Evolutionary conservation across 1,140 invertebrate species (phyloP).

Genomic region (Phenacoccus solenopsis): DNA sequence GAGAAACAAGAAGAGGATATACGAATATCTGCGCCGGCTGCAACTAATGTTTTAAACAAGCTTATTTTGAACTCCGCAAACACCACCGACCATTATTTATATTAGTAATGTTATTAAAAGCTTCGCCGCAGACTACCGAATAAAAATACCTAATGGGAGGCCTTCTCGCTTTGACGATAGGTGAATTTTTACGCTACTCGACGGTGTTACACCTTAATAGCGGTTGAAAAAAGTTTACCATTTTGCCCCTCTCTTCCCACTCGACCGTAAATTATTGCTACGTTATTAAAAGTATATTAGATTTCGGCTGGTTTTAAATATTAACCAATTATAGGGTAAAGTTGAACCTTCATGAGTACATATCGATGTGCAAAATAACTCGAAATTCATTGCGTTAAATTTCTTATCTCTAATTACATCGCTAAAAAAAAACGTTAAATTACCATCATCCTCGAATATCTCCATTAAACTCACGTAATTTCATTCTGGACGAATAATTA

Average conservation of each 20-base stretch:
- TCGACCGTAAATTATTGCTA: background rate
- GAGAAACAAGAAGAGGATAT: background rate
- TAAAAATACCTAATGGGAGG: background rate
- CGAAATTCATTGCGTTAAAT: too few species aligned
- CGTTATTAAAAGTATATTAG: background rate
- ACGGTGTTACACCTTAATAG: background rate
- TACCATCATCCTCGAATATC: too few species aligned
- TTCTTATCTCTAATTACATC: too few species aligned
- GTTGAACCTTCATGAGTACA: too few species aligned
- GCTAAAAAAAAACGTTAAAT: too few species aligned
- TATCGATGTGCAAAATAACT: too few species aligned
- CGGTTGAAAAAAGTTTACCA: background rate
- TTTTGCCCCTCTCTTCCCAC: background rate
- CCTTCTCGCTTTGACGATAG: background rate
- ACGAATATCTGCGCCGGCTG: background rate
- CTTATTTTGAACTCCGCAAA: slow-evolving; percentile 14
- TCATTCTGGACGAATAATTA: background rate
- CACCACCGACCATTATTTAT: slow-evolving; percentile 16
- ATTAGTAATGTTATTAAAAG: slow-evolving; percentile 11
- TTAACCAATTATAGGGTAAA: too few species aligned
- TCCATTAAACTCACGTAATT: background rate
- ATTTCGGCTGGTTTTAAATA: background rate
- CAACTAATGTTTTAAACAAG: slow-evolving; percentile 17
- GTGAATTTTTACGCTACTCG: background rate
- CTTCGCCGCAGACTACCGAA: slow-evolving; percentile 4